Evolutionary conservation across 1,140 invertebrate genomes (phyloP).

Genomic region (Odontomachus brunneus): DNA sequence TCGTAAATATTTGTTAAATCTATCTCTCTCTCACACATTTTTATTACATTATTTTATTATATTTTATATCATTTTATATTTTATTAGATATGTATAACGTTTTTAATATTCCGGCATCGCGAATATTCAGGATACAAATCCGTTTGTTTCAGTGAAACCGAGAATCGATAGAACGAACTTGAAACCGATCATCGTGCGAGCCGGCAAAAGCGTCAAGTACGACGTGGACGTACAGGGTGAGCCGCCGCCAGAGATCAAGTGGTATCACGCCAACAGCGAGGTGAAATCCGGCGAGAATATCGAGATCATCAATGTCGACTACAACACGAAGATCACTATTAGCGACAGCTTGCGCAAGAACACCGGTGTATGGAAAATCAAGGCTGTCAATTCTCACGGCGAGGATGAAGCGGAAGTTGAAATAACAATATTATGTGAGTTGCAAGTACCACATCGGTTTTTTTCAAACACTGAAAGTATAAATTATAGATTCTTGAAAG

Average conservation of each 20-base stretch:
- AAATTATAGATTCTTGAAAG: no score
- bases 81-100: conserved; percentile 11
- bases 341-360: conserved; percentile 93
- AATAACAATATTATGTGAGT: conserved; percentile 94
- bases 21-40: not conserved
- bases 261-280: conserved; percentile 89
- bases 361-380: conserved; percentile 95
- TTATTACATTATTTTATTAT: not conserved
- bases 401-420: conserved; percentile 97
- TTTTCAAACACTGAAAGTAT: no score
- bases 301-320: conserved; percentile 95
- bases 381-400: conserved; percentile 96
- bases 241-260: conserved; percentile 96
- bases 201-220: conserved; percentile 96
- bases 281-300: conserved; percentile 89
- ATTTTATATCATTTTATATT: not conserved
- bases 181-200: conserved; percentile 95
- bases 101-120: not conserved
- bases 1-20: conserved; percentile 87
- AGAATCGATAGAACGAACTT: conserved; percentile 97
- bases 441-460: no score
- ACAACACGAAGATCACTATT: conserved; percentile 96
- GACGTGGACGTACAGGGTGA: conserved; percentile 97
- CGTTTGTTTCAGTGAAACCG: conserved; percentile 92
- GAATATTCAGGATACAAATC: not conserved